Conservation (phyloP, 2,113 vertebrate species). For the Dicrurus megarhynchus region DNA sequence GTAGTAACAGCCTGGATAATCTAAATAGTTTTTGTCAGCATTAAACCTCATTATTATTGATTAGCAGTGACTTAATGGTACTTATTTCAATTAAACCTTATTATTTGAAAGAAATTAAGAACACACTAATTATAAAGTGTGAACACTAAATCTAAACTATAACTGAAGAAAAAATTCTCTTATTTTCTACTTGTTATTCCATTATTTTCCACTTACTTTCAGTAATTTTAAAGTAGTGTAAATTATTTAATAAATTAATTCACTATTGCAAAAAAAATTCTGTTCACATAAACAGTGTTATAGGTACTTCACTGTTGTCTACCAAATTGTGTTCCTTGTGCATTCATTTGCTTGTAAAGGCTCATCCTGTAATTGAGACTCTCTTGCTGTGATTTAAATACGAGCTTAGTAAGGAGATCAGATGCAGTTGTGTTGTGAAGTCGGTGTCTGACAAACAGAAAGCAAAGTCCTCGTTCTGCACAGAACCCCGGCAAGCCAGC, state of each 20-base stretch:
- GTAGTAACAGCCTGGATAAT: background rate
- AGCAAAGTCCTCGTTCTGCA: background rate
- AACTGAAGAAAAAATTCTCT: background rate
- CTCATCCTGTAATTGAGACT: background rate
- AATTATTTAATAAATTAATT: background rate
- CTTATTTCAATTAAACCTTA: background rate
- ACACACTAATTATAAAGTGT: background rate
- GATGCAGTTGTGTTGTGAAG: background rate
- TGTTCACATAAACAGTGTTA: background rate
- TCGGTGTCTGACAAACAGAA: background rate
- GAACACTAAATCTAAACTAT: background rate
- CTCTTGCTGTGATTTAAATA: background rate
- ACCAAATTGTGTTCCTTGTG: background rate
- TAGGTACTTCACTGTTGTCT: fast-evolving
- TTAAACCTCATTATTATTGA: background rate
- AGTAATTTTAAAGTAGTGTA: background rate
- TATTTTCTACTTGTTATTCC: background rate
- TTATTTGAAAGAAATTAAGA: background rate
- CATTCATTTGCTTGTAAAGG: background rate
- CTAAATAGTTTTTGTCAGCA: background rate
- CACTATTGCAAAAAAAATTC: background rate
- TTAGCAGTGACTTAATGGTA: background rate
- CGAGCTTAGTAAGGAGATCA: background rate
- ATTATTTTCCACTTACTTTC: background rate
- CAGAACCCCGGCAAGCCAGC: background rate